A percentile compares a stretch with the other conserved stretches of the same genome.
These are phyloP conservation scores for Beroe forskalii DNA, from an alignment of 37 sponge, comb jelly and placozoan genomes.

Conservation along the genomic window DNA sequence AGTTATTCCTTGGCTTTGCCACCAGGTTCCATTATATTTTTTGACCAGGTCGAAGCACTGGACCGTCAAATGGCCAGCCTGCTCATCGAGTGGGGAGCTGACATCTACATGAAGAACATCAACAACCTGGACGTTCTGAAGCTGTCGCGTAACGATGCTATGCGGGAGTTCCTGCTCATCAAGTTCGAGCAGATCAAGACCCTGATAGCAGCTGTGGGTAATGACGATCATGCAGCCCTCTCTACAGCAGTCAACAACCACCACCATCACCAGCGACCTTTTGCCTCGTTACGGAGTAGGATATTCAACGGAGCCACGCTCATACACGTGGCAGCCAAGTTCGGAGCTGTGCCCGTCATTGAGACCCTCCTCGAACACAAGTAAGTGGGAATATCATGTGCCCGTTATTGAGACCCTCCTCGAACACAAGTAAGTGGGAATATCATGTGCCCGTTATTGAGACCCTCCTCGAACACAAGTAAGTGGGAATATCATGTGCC, in stretches of 20 bases:
- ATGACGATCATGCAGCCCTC: slow-evolving; percentile 64
- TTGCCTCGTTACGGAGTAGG: slow-evolving; percentile 76
- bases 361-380: slow-evolving; percentile 60
- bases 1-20: no score
- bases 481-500: no score
- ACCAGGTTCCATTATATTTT: no score
- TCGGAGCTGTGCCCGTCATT: slow-evolving; percentile 68
- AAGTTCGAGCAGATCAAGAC: slow-evolving; percentile 63
- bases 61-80: slow-evolving; percentile 64
- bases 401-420: no score
- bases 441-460: no score
- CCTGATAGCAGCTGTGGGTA: background rate
- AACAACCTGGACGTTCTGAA: slow-evolving; percentile 77
- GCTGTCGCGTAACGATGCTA: slow-evolving; percentile 72
- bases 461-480: no score
- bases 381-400: background rate
- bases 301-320: slow-evolving; percentile 70
- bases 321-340: slow-evolving; percentile 68
- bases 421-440: no score
- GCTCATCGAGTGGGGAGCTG: slow-evolving; percentile 84
- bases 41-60: slow-evolving; percentile 22
- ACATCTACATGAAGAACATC: slow-evolving; percentile 77
- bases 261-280: slow-evolving; percentile 52
- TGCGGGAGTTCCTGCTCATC: slow-evolving; percentile 60
- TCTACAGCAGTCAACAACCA: slow-evolving; percentile 63